Conservation (phyloP, 2,888 invertebrate genomes). For the Melipona bicolor region DNA sequence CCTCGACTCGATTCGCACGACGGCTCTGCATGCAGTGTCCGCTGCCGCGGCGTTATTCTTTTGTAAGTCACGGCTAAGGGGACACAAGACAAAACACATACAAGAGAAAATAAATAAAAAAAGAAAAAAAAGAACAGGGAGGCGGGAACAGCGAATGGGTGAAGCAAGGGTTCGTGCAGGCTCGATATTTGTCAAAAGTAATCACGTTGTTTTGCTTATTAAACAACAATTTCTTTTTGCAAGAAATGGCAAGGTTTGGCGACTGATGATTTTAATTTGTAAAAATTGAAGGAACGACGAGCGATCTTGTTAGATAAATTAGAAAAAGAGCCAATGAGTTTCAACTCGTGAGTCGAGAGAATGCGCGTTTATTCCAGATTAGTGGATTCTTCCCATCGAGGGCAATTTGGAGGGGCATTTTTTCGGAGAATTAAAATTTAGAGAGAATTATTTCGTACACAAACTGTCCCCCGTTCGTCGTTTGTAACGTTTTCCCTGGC, state of each 20-base stretch:
- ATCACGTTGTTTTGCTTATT: background rate
- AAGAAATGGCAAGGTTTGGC: too few relatives aligned
- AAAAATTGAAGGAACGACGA: background rate
- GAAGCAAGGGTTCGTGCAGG: conserved; percentile 45
- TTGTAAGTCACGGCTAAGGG: conserved; percentile 94
- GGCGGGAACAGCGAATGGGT: conserved; percentile 48
- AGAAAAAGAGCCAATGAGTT: background rate
- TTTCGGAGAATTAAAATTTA: background rate
- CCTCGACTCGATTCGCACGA: conserved; percentile 74
- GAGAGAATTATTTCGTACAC: too few relatives aligned
- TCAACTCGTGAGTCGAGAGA: background rate
- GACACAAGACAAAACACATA: conserved; percentile 70
- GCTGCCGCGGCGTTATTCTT: conserved; percentile 85
- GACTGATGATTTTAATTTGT: too few relatives aligned
- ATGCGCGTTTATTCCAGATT: background rate
- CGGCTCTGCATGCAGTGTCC: conserved; percentile 76
- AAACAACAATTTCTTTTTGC: background rate
- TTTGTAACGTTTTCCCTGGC: background rate
- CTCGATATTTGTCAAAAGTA: background rate
- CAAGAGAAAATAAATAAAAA: conserved; percentile 43
- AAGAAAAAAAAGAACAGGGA: conserved; percentile 40
- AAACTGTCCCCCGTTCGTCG: too few relatives aligned
- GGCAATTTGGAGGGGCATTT: too few relatives aligned
- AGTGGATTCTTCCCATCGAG: too few relatives aligned
- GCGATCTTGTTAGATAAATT: background rate